Conservation (phyloP, 2,113 vertebrate species). For the Manacus vitellinus region DNA sequence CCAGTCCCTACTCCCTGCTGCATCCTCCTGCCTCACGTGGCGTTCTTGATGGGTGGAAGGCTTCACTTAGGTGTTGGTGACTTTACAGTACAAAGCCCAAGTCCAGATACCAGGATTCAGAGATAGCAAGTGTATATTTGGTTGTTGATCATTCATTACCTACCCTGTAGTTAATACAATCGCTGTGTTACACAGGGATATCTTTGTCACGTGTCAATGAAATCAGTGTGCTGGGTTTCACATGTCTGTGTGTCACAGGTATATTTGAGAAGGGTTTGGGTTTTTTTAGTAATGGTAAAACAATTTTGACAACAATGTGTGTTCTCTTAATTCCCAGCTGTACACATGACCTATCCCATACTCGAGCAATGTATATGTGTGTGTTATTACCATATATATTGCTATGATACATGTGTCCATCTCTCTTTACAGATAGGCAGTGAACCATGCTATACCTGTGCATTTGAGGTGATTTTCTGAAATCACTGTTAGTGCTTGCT, state of each 20-base stretch:
- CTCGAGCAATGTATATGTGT: neutral
- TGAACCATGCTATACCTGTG: neutral
- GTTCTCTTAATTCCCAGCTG: neutral
- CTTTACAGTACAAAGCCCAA: neutral
- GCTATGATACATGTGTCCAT: neutral
- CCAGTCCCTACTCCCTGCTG: accelerated
- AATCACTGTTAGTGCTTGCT: neutral
- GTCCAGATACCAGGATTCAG: neutral
- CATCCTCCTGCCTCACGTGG: neutral
- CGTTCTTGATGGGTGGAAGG: neutral
- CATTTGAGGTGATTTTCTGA: neutral
- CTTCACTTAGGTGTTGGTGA: neutral
- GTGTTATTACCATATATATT: neutral
- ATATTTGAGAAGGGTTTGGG: neutral
- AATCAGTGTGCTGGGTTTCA: neutral
- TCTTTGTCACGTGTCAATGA: neutral
- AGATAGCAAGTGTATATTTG: neutral
- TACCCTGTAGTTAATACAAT: neutral
- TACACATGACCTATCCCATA: neutral
- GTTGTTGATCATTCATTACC: neutral
- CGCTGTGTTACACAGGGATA: neutral
- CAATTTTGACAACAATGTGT: neutral
- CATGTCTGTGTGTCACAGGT: neutral
- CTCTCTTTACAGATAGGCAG: neutral
- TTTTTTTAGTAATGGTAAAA: neutral